Percentiles rank a stretch among this genome's conserved stretches.
Conservation (phyloP, 2,797 vertebrate genomes). For the Bucorvus abyssinicus region DNA sequence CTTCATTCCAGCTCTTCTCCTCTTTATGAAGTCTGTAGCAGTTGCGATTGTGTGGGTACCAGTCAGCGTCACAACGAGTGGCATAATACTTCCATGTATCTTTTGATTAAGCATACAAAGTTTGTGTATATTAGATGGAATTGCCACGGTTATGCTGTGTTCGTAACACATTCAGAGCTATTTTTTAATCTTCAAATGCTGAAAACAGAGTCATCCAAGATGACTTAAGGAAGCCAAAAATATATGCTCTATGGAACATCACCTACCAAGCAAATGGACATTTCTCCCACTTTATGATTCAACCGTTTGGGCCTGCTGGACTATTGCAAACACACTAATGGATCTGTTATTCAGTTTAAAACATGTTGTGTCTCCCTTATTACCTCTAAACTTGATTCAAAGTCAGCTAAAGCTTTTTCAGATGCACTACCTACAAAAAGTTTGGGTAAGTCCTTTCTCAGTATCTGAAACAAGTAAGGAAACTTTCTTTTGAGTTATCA, state of each 20-base stretch:
- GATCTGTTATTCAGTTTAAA: neutral
- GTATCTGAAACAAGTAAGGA: neutral
- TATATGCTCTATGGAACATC: neutral
- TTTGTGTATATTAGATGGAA: neutral
- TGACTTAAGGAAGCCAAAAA: neutral
- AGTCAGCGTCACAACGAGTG: slow-evolving; percentile 82
- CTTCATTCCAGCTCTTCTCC: slow-evolving; percentile 82
- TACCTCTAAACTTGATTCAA: neutral
- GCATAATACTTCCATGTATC: slow-evolving; percentile 87
- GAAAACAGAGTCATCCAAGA: neutral
- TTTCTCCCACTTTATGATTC: neutral
- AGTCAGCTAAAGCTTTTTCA: neutral
- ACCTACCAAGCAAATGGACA: neutral
- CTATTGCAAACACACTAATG: neutral
- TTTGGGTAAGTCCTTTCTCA: neutral
- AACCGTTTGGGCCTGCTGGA: neutral
- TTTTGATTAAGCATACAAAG: slow-evolving; percentile 61
- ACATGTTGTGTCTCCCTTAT: neutral
- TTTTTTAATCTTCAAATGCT: neutral
- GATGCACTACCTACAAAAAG: neutral
- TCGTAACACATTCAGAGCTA: neutral
- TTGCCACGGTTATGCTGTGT: neutral
- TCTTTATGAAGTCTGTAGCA: slow-evolving; percentile 84
- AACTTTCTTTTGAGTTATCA: neutral
- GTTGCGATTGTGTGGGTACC: slow-evolving; percentile 85